Evolutionary conservation across 1,140 invertebrate species (phyloP), one percentile per base, ranked within the genome.

Genomic region (Paracyclopina nana): DNA sequence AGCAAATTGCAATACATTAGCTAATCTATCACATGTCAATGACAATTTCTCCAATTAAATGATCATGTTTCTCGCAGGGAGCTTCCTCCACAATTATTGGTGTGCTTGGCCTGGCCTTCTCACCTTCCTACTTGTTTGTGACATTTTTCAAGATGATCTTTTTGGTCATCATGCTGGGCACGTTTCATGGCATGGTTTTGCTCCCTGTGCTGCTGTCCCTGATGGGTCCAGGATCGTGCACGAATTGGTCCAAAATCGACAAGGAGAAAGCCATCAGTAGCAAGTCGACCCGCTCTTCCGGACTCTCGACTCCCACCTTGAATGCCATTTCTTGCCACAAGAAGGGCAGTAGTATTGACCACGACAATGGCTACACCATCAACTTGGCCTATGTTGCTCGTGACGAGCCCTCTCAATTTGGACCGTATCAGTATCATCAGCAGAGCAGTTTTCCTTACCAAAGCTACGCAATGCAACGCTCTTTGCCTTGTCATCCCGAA

Each of bases 121-220:
- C 88, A 0, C 79, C 86, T 46, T 94, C 88, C 54, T 96, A 94
- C 60, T 92, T 96, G 42, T 95, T 96, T 63, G 70, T 88, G 12
- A 90, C 94, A 0, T 96, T 95, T 72, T 96, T 96, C 67, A 96
- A 95, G 67, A 94, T 94, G 72, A 86, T 96, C 14, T 91, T 94
- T 63, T 70, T 96, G 50, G 88, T 95, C 0, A 88, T 95, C 55
- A 79, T 90, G 60, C 83, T 94, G 56, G 91, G 91, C 24, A 81
- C 87, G 1, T 73, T 92, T 68, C 91, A 97, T 60, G 87, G 87
- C 0, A 68, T 96, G 1, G 76, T 96, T 55, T 68, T 97, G 1
- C 67, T 96, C 6, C 91, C 92, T 0, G 90, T 96, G 1, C 64
- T 96, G 0, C 63, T 97, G 0, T 92, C 88, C 0, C 63, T 88